Base-by-base conservation (phyloP, 2,113 vertebrate species). In the Phylloscopus whistleri region DNA sequence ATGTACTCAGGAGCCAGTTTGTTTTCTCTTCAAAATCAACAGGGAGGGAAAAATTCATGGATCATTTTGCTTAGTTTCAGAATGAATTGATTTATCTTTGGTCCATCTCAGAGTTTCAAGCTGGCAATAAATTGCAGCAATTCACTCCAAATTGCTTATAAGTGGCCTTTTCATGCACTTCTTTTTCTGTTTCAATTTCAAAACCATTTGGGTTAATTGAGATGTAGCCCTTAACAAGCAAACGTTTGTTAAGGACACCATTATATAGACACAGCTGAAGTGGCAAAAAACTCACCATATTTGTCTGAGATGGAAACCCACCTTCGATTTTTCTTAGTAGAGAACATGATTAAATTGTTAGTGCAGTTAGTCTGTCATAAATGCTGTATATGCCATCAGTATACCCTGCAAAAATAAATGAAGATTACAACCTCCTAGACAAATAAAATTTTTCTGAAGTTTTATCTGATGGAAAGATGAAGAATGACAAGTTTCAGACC, bases 181-280 rank as follows among this genome's bases (percentile, higher is more conserved):
- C 35, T 63, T 84, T 69, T 87, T 89, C 64, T 91, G 24, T 78
- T 94, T 84, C 60, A 63, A 75, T 76, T 91, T 94, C 60, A 92
- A 92, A 96, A 82, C 8, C 48, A 21, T 89, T 66, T 4, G 9
- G 68, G 73, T 95, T 94, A 95, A 95, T 84, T 82, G 80, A 94
- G 58, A 82, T 82, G 52, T 26, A 64, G 49, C 68, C 56, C 31
- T 81, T 82, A 91, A 93, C 48, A 82, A 75, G 52, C 1, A 69
- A 92, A 75, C 0, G 0, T 75, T 93, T 95, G 35, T 88, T 91
- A 46, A 94, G 60, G 69, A 78, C 31, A 87, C 27, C 12, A 15
- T 78, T 75, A 70, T 30, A 82, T 4, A 68, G 44, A 64, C 4
- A 20, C 16, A 82, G 16, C 16, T 84, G 44, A 93, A 87, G 79